Percentiles rank a stretch among this genome's conserved stretches.
These are phyloP conservation scores for Corythornis vintsioides DNA, from an alignment of 2,113 vertebrate genomes.

Conservation along the genomic window DNA sequence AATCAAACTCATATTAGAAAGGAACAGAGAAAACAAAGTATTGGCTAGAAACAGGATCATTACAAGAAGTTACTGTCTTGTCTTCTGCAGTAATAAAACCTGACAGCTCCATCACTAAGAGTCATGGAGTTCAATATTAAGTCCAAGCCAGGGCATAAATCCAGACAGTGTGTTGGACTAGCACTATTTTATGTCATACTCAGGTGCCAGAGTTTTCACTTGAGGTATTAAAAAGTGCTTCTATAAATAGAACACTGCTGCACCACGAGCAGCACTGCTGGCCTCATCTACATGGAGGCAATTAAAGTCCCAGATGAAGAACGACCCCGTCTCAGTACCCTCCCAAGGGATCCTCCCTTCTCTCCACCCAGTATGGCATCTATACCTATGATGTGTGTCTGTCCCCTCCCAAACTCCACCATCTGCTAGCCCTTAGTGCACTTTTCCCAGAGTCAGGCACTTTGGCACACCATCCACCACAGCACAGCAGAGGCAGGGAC, in stretches of 20 bases:
- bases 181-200: neutral
- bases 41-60: neutral
- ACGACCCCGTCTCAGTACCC: neutral
- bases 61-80: neutral
- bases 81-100: neutral
- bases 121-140: neutral
- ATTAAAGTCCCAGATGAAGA: neutral
- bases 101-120: neutral
- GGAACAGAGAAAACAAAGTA: neutral
- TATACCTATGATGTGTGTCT: neutral
- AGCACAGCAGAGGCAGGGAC: neutral
- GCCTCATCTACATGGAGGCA: neutral
- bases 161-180: neutral
- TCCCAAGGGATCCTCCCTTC: neutral
- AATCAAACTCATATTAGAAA: neutral
- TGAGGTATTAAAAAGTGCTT: neutral
- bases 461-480: rapidly evolving
- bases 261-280: neutral
- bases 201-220: neutral
- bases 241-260: neutral
- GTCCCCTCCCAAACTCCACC: neutral
- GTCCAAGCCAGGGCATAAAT: neutral
- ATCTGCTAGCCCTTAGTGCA: neutral
- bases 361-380: neutral
- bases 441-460: neutral